A percentile compares a stretch with the other conserved stretches of the same genome.
phyloP scores from a whole-genome alignment of 2,113 vertebrate genomes.

The Hypocryptadius cinnamomeus region DNA sequence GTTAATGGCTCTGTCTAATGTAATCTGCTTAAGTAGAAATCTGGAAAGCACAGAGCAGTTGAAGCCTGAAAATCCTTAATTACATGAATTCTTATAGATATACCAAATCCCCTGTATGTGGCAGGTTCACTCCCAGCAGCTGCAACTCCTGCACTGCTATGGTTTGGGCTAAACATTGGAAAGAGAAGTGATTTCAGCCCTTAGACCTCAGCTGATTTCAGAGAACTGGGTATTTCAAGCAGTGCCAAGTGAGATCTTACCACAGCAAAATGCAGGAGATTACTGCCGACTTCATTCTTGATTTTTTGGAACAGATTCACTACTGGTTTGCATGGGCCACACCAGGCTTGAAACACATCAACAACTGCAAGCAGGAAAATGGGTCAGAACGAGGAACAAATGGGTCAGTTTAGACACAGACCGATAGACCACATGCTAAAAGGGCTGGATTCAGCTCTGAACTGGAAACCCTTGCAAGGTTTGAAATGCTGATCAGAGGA shows the following conservation, averaged over 20 bases:
- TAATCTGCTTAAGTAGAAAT: neutral
- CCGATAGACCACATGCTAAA: neutral
- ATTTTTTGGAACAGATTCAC: conserved; percentile 88
- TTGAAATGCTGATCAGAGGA: neutral
- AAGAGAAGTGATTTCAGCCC: neutral
- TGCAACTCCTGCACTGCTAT: neutral
- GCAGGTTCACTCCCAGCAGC: neutral
- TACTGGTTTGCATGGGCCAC: conserved; percentile 88
- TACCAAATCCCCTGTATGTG: neutral
- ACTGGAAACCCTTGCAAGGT: neutral
- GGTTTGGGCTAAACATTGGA: neutral
- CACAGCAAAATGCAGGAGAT: conserved; percentile 85
- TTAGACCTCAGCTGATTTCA: neutral
- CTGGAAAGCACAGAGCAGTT: neutral
- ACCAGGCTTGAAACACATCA: conserved; percentile 90
- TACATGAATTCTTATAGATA: neutral
- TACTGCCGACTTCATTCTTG: conserved; percentile 80
- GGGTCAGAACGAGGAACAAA: neutral
- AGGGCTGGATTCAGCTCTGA: neutral
- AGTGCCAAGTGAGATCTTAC: conserved; percentile 67
- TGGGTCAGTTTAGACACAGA: neutral
- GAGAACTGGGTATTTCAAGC: neutral
- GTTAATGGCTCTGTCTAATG: neutral
- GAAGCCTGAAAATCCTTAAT: neutral
- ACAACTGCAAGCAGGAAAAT: conserved; percentile 72